Evolutionary conservation across 2,888 invertebrate species (phyloP).

Genomic region (Metallyticus violacea): DNA sequence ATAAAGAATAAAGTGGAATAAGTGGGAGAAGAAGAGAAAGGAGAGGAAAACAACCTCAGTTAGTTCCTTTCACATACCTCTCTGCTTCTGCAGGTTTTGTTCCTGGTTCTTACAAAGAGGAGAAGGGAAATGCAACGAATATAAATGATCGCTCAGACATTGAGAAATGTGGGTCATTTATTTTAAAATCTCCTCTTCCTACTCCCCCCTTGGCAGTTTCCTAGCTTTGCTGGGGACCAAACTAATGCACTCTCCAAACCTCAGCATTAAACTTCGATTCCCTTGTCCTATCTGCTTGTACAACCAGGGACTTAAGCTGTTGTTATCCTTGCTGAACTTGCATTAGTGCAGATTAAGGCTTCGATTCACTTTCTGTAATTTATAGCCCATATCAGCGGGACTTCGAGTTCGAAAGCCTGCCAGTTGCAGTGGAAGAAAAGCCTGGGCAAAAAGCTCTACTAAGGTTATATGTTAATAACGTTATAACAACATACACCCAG

Average conservation of each 20-base stretch:
- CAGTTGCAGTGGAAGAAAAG: not conserved
- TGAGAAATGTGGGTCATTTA: not conserved
- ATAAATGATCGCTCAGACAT: not conserved
- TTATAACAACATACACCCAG: too few relatives aligned
- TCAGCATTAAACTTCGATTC: not conserved
- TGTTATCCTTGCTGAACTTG: not conserved
- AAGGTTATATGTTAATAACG: too few relatives aligned
- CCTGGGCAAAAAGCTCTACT: not conserved
- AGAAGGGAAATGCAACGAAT: not conserved
- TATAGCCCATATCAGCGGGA: not conserved
- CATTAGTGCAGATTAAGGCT: not conserved
- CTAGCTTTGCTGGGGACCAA: too few relatives aligned
- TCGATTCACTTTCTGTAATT: not conserved
- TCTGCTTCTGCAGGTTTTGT: not conserved
- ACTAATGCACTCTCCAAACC: not conserved
- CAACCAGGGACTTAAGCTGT: not conserved
- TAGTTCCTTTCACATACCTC: not conserved
- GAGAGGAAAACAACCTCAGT: not conserved
- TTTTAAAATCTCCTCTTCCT: not conserved
- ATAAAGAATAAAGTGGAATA: not conserved
- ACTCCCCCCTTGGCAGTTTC: not conserved
- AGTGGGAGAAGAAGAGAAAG: not conserved
- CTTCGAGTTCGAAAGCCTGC: not conserved
- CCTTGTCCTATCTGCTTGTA: not conserved
- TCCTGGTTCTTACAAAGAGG: not conserved